Conservation (phyloP, 2,797 vertebrate species). For the Linurgus olivaceus region DNA sequence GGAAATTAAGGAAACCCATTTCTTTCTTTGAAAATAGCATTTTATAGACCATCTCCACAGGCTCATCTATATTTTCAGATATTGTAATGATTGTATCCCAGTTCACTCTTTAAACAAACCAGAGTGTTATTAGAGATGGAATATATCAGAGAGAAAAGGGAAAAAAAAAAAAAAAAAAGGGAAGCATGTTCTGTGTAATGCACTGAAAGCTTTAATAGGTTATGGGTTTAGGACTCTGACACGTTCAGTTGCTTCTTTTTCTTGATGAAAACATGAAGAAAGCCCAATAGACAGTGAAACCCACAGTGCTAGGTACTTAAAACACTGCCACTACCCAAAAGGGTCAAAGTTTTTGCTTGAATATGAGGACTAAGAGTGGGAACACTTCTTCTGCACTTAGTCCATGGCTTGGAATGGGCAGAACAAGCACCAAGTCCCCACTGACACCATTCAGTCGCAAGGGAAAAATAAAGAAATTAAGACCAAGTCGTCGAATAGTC, state of each 20-base stretch:
- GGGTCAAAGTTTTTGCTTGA: not conserved
- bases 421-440: not conserved
- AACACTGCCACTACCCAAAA: not conserved
- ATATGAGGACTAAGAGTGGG: not conserved
- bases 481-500: not conserved
- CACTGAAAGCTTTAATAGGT: not conserved
- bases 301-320: not conserved
- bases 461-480: not conserved
- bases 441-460: not conserved
- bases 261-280: not conserved
- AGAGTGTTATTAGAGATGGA: not conserved
- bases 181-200: not conserved
- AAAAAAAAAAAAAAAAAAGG: not conserved
- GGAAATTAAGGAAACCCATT: conserved; percentile 2
- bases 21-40: conserved; percentile 7
- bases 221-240: not conserved
- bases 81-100: not conserved
- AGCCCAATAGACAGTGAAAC: not conserved
- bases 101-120: conserved; percentile 18
- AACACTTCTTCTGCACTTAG: not conserved
- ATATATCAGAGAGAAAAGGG: not conserved
- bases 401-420: not conserved
- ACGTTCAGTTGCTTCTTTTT: not conserved
- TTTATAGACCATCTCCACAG: not conserved
- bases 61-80: not conserved